These are phyloP conservation scores for Odontocolon sp. DNA, from an alignment of 2,888 invertebrate genomes.

Conservation along the genomic window DNA sequence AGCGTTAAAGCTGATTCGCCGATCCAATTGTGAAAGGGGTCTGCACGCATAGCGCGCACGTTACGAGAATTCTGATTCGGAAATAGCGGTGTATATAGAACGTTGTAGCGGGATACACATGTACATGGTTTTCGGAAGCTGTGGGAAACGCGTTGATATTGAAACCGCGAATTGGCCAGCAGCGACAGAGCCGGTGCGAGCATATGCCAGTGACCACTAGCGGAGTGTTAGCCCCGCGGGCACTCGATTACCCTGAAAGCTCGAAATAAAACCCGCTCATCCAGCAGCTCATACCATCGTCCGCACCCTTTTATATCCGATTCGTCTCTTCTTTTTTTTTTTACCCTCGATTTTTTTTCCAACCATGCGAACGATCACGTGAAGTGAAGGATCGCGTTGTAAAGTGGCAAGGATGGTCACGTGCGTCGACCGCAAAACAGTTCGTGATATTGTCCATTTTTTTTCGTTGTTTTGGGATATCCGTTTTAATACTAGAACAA, in stretches of 20 bases:
- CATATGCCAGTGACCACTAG: constrained; percentile 16
- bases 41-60: too few relatives aligned
- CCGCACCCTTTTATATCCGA: constrained; percentile 61
- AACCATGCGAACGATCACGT: background rate
- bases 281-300: constrained; percentile 26
- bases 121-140: constrained; percentile 10
- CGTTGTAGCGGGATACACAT: background rate
- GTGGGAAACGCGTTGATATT: constrained; percentile 44
- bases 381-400: constrained; percentile 6
- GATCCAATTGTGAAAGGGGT: too few relatives aligned
- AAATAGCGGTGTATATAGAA: background rate
- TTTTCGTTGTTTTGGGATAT: background rate
- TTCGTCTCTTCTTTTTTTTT: constrained; percentile 5
- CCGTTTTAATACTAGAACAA: constrained; percentile 9
- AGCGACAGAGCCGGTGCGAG: constrained; percentile 15
- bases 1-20: too few relatives aligned
- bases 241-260: constrained; percentile 52
- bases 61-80: too few relatives aligned
- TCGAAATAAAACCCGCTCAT: constrained; percentile 45
- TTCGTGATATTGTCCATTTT: constrained; percentile 8
- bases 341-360: constrained; percentile 12
- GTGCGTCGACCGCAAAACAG: constrained; percentile 25
- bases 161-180: constrained; percentile 59
- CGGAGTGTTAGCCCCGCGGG: constrained; percentile 42
- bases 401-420: constrained; percentile 5